These are phyloP conservation scores for Temnothorax longispinosus DNA, from an alignment of 1,140 invertebrate genomes.

Conservation along the genomic window DNA sequence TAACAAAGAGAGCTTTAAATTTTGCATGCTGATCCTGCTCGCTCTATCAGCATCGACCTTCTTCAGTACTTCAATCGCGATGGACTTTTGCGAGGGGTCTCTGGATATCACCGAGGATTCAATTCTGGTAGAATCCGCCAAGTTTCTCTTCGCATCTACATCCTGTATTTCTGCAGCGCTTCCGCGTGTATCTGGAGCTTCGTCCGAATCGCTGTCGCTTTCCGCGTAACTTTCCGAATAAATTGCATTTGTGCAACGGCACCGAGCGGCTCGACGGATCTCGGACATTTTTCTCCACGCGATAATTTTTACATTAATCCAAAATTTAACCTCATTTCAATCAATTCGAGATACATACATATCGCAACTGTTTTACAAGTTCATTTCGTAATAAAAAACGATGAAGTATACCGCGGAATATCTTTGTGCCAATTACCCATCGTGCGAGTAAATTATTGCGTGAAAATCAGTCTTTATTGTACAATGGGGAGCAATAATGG, in stretches of 20 bases:
- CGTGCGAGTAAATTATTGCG: not conserved
- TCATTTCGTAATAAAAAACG: constrained; percentile 27
- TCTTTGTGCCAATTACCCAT: not conserved
- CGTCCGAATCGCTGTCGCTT: constrained; percentile 18
- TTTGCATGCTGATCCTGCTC: constrained; percentile 23
- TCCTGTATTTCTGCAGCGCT: not conserved
- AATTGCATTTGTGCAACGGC: constrained; percentile 15
- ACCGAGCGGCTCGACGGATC: not conserved
- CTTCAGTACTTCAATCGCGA: not conserved
- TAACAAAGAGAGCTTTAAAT: constrained; percentile 33
- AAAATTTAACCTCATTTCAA: constrained; percentile 38
- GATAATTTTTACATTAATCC: constrained; percentile 1
- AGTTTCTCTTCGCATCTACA: not conserved
- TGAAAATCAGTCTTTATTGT: not conserved
- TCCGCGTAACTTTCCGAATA: not conserved
- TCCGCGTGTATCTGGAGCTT: not conserved
- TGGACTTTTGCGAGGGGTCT: not conserved
- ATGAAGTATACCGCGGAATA: not conserved
- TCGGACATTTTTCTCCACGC: constrained; percentile 10
- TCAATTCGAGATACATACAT: not conserved
- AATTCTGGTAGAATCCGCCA: not conserved
- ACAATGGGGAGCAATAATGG: too few relatives aligned
- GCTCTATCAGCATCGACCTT: not conserved
- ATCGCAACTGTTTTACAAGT: not conserved
- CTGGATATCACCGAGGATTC: not conserved